Base-by-base conservation (phyloP, 1,140 invertebrate genomes). In the Pseudomyrmex pallidus region DNA sequence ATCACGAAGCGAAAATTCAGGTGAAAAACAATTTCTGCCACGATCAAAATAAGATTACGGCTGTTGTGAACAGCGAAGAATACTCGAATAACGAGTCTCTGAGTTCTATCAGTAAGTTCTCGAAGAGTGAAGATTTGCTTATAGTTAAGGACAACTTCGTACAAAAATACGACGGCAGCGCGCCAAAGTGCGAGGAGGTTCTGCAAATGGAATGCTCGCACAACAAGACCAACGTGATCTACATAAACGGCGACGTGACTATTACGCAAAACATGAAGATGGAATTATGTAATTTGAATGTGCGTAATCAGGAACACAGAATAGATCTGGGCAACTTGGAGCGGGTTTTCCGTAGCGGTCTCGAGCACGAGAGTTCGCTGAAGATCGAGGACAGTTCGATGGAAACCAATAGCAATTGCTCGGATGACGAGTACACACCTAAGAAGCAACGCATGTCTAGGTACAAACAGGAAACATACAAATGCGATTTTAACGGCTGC, bases 401-500 rank as follows among this genome's bases (percentile, higher is more conserved):
- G 1, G 91, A 92, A 57, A 76, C 66, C 5, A 92, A 91, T 67
- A 92, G 82, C 48, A 91, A 91, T 74, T 93, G 90, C 76, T 93
- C 91, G 0, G 93, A 94, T 7, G 93, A 94, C 67, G 94, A 94
- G 59, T 94, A 94, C 13, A 94, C 93, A 2, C 93, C 93, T 46
- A 94, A 94, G 67, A 94, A 94, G 59, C 94, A 94, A 67, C 91
- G 94, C 63, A 94, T 94, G 92, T 94, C 94, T 48, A 91, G 94
- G 77, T 92, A 92, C 46, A 94, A 94, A 80, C 92, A 94, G 67
- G 93, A 94, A 83, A 90, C 91, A 17, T 94, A 93, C 66, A 94
- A 92, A 74, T 94, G 93, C 83, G 91, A 92, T 0, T 56, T 93
- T 13, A 92, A 88, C 62, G 93, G 93, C 77, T 94, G 94, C 84